phyloP scores from a whole-genome alignment of 2,797 vertebrate species.

The Myotis myotis region DNA sequence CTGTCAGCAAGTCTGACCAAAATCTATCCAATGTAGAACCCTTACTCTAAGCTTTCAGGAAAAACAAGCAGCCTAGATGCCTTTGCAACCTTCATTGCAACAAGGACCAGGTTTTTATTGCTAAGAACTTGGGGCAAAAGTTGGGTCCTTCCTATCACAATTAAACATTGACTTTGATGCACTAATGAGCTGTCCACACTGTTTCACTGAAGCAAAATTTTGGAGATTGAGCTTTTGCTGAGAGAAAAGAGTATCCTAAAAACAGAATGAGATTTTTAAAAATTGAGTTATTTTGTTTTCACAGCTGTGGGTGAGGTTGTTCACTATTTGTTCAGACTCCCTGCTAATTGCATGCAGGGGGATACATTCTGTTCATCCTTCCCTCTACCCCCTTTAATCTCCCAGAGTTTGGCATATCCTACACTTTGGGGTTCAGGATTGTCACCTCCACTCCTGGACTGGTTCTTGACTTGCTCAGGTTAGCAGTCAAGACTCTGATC shows the following conservation, averaged over 20 bases:
- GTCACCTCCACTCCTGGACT: not conserved
- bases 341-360: not conserved
- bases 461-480: not conserved
- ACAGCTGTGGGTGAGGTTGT: not conserved
- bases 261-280: not conserved
- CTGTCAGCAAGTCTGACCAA: not conserved
- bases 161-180: not conserved
- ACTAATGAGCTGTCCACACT: not conserved
- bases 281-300: constrained; percentile 18
- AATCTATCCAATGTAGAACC: not conserved
- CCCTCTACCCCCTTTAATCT: not conserved
- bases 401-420: not conserved
- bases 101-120: not conserved
- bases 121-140: not conserved
- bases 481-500: not conserved
- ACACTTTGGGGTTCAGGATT: not conserved
- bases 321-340: not conserved
- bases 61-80: not conserved
- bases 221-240: not conserved
- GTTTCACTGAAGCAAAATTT: constrained; percentile 40
- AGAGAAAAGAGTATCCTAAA: not conserved
- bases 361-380: not conserved
- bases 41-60: constrained; percentile 32
- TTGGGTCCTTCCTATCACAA: not conserved
- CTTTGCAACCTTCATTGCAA: not conserved